Base-by-base conservation (phyloP, 2,113 vertebrate species). In the Halcyon malimbica region DNA sequence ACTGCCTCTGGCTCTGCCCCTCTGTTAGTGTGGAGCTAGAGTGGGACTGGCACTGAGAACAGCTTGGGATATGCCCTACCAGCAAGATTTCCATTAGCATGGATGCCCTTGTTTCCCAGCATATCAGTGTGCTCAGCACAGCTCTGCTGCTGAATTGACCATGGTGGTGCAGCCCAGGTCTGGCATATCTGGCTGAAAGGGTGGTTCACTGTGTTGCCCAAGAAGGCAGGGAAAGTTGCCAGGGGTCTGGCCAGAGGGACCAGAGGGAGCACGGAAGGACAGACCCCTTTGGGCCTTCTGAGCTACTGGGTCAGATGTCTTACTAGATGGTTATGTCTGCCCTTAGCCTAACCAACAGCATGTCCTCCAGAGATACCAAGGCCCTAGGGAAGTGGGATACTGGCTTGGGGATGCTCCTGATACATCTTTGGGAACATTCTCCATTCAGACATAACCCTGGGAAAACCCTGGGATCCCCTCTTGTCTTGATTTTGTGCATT, bases 201-300 rank as follows among this genome's bases (percentile, higher is more conserved):
- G 16, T 6, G 1, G 60, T 74, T 37, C 51, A 44, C 26, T 2
- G 0, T 3, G 1, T 31, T 74, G 35, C 31, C 60, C 16, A 4
- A 46, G 56, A 69, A 62, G 44, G 41, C 50, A 79, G 56, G 54
- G 39, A 42, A 33, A 6, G 10, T 31, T 14, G 24, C 54, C 50
- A 37, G 39, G 26, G 39, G 23, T 57, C 87, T 73, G 41, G 16
- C 44, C 69, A 59, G 37, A 69, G 29, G 25, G 51, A 29, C 16
- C 29, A 53, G n/a, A 65, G 28, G 18, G 20, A 77, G 31, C 53
- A 44, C 26, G 44, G 44, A 4, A 18, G 54, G 35, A n/a, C 33
- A 90, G 60, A 81, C 4, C 9, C 15, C 53, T 60, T 39, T 1
- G 3, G 41, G 19, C 14, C 39, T 42, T 71, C 44, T 65, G 75